A percentile compares a stretch with the other conserved stretches of the same genome.
Evolutionary conservation across 2,888 invertebrate genomes (phyloP).

Genomic region (Cenopis cana): DNA sequence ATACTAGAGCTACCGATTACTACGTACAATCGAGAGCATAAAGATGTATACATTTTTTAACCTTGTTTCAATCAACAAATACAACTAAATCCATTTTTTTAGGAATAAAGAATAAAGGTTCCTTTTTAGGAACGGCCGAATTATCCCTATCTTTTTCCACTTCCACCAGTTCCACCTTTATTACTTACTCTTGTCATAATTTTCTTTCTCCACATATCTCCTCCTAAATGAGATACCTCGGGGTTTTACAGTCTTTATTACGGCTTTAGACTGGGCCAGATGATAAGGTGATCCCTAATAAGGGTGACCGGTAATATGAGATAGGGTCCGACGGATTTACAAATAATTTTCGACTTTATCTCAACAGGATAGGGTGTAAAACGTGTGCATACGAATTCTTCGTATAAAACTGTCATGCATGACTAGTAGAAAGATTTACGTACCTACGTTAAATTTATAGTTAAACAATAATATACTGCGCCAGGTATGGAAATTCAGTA

Average conservation of each 20-base stretch:
- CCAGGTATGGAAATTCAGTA: too few relatives aligned
- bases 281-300: slow-evolving; percentile 26
- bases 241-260: slow-evolving; percentile 10
- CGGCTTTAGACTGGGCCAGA: neutral
- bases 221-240: neutral
- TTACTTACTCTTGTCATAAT: neutral
- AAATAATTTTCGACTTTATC: neutral
- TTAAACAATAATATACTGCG: too few relatives aligned
- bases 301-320: slow-evolving; percentile 7
- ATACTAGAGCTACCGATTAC: too few relatives aligned
- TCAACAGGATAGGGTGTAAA: neutral
- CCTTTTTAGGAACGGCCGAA: too few relatives aligned
- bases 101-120: too few relatives aligned
- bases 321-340: slow-evolving; percentile 9
- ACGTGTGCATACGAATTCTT: neutral
- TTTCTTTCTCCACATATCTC: neutral
- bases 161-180: too few relatives aligned
- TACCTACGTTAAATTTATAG: too few relatives aligned
- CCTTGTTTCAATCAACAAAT: too few relatives aligned
- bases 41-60: too few relatives aligned
- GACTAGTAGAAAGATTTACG: neutral
- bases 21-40: too few relatives aligned
- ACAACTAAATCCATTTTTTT: too few relatives aligned
- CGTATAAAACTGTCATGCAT: neutral
- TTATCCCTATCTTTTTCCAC: neutral